phyloP scores from a whole-genome alignment of 2,797 vertebrate genomes.

The Gadopsis marmoratus region DNA sequence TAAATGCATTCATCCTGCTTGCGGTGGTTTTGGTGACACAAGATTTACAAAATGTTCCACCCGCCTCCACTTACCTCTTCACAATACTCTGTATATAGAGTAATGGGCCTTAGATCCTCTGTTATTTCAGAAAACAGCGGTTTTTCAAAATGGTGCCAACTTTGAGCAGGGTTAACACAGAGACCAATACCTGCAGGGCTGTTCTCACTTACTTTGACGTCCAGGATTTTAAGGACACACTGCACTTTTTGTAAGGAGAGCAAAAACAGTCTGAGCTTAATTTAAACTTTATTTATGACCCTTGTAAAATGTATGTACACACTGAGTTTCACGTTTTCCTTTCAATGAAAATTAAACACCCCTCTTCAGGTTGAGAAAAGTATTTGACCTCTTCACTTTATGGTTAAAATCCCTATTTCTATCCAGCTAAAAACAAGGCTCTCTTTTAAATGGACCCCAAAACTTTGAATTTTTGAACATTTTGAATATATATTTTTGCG shows the following conservation, averaged over 20 bases:
- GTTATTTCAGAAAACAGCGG: constrained; percentile 85
- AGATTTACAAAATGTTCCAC: constrained; percentile 88
- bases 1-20: constrained; percentile 95
- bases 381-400: neutral
- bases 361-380: neutral
- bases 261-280: constrained; percentile 39
- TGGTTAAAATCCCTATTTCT: constrained; percentile 6
- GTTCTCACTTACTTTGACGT: constrained; percentile 63
- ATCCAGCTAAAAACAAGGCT: neutral
- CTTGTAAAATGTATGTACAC: constrained; percentile 41
- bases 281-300: constrained; percentile 54
- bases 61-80: constrained; percentile 80
- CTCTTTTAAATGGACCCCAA: neutral
- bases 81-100: constrained; percentile 81
- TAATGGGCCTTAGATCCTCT: constrained; percentile 84
- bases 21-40: constrained; percentile 84
- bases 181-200: constrained; percentile 53
- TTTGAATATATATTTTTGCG: neutral
- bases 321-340: constrained; percentile 27
- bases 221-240: constrained; percentile 37
- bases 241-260: constrained; percentile 28
- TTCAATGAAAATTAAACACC: constrained; percentile 17
- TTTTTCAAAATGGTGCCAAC: constrained; percentile 74
- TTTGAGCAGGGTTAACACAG: constrained; percentile 48
- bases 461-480: neutral